Base-by-base conservation (phyloP, 2,888 invertebrate genomes). In the Protophormia terraenovae region DNA sequence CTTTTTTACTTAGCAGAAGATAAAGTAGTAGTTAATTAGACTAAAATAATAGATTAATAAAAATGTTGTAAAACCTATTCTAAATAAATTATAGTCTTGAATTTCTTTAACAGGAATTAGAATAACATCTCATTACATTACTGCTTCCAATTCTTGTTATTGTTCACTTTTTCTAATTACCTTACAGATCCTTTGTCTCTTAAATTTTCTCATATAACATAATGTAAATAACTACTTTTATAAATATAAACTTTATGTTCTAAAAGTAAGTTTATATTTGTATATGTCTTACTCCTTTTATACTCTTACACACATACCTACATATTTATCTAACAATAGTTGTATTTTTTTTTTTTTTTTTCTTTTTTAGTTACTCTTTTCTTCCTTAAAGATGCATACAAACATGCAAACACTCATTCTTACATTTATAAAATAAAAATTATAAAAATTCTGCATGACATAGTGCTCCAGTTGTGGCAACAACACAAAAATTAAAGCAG, bases 391-490 rank as follows among this genome's bases (percentile, higher is more conserved):
- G 72, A 79, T 64, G 72, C 64, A 29, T n/a, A n/a, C n/a, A n/a
- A n/a, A n/a, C 64, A 72, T 45, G 72, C 32, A 22, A 38, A 32
- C 35, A 60, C 45, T 66, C 55, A n/a, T 10, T 29, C 24, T 0
- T 27, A 14, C 3, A 50, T n/a, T n/a, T n/a, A 62, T 12, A 35
- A 78, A 53, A 35, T 10, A 19, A 60, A 67, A 29, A 35, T 35
- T 71, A 45, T 62, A 76, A 45, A 69, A 76, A 62, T 75, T 62
- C 76, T 71, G 24, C 62, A 82, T 82, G 76, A 82, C 82, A 82
- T 64, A 82, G 62, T 82, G 82, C 82, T 53, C 82, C 45, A 82
- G 76, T 82, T 64, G 72, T 72, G 72, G 35, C n/a, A 80, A 64
- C 45, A 32, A n/a, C n/a, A n/a, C n/a, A n/a, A n/a, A 72, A 71